These are phyloP conservation scores for Protobothrops flavoviridis DNA, from an alignment of 2,113 vertebrate genomes.

Conservation along the genomic window DNA sequence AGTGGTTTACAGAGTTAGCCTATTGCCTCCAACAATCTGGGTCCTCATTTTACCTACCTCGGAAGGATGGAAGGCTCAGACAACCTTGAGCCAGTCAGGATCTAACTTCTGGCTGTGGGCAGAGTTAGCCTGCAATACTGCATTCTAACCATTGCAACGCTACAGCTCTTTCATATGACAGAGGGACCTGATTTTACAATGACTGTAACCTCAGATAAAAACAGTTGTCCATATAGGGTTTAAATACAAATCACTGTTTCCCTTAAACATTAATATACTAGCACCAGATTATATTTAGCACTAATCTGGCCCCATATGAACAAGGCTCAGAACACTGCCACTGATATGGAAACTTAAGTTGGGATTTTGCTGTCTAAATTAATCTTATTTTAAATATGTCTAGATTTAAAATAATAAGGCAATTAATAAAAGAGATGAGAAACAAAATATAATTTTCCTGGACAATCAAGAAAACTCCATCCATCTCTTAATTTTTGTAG, in stretches of 20 bases:
- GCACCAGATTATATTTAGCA: neutral
- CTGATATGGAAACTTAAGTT: neutral
- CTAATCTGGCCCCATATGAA: neutral
- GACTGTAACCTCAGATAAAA: neutral
- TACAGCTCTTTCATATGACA: neutral
- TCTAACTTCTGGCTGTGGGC: neutral
- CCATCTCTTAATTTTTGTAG: conserved; percentile 13
- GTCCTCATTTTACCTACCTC: no score
- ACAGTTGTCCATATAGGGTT: neutral
- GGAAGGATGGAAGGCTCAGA: neutral
- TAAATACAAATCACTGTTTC: neutral
- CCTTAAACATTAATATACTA: neutral
- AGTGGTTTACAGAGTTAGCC: neutral
- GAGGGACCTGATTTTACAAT: neutral
- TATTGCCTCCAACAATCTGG: no score
- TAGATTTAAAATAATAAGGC: neutral
- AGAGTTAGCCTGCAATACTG: neutral
- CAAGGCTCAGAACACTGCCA: neutral
- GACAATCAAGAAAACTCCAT: neutral
- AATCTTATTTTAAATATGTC: neutral
- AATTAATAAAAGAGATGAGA: neutral
- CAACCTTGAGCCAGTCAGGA: neutral
- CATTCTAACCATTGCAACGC: neutral
- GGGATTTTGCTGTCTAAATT: neutral
- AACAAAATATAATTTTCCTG: neutral